These are phyloP conservation scores for Tinea pellionella DNA, from an alignment of 2,888 invertebrate genomes.

Conservation along the genomic window DNA sequence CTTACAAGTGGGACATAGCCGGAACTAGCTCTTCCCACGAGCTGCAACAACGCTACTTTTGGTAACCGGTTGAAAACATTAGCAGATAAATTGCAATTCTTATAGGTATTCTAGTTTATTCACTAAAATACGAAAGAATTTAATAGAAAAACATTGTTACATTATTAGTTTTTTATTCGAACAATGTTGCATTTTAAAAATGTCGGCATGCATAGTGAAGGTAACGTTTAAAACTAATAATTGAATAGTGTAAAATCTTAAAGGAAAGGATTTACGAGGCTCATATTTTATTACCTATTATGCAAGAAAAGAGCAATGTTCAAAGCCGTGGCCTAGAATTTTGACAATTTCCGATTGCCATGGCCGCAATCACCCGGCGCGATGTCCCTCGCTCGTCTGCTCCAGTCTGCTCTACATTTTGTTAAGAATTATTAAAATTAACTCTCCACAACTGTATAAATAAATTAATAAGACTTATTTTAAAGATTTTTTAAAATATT, in stretches of 20 bases:
- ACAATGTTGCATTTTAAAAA: too few relatives aligned
- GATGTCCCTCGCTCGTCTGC: too few relatives aligned
- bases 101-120: too few relatives aligned
- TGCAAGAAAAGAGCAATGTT: neutral
- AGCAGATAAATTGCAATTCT: neutral
- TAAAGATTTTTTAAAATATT: too few relatives aligned
- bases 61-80: conserved; percentile 37
- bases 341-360: conserved; percentile 59
- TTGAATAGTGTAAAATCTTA: too few relatives aligned
- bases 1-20: conserved; percentile 63
- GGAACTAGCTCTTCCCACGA: conserved; percentile 65
- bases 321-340: conserved; percentile 49
- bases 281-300: neutral
- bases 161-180: too few relatives aligned
- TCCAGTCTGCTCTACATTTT: neutral
- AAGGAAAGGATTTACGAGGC: too few relatives aligned
- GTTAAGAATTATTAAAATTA: neutral
- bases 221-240: too few relatives aligned
- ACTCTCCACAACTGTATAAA: neutral
- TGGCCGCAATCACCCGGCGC: too few relatives aligned
- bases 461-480: neutral
- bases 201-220: too few relatives aligned
- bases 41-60: conserved; percentile 30
- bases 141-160: too few relatives aligned
- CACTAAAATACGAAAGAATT: too few relatives aligned